Percentiles rank a stretch among this genome's conserved stretches.
Evolutionary conservation across 2,113 vertebrate genomes (phyloP).

Genomic region (Lasiurus borealis): DNA sequence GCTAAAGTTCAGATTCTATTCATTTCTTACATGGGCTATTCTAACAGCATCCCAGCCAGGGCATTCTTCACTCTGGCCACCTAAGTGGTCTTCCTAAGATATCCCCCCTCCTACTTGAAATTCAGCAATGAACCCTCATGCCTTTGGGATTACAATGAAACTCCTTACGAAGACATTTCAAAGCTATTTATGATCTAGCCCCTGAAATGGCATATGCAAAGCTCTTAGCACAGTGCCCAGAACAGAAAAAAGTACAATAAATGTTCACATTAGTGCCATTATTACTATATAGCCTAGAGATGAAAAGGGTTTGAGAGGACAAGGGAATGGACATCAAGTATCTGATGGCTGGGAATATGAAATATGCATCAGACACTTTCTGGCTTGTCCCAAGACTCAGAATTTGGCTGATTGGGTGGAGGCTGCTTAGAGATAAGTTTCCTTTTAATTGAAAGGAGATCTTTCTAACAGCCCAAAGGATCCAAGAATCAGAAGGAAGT

Average conservation of each 20-base stretch:
- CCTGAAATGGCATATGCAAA: neutral
- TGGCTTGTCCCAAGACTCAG: neutral
- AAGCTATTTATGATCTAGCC: conserved; percentile 4
- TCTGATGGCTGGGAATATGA: neutral
- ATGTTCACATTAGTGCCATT: neutral
- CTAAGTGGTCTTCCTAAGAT: conserved; percentile 31
- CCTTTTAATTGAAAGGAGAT: neutral
- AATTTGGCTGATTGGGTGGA: neutral
- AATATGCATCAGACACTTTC: neutral
- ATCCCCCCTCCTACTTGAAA: neutral
- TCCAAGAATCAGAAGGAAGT: neutral
- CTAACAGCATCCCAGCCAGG: neutral
- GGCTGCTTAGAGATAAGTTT: neutral
- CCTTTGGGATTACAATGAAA: neutral
- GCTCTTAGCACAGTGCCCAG: neutral
- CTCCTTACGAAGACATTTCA: neutral
- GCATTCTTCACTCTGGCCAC: neutral
- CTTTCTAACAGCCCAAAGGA: neutral
- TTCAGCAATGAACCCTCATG: neutral
- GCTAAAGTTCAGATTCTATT: neutral
- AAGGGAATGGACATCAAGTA: neutral
- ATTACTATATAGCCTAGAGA: neutral
- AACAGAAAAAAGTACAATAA: neutral
- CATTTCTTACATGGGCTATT: neutral
- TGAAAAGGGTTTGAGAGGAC: neutral